Base-by-base conservation (phyloP, 2,888 invertebrate species). In the Thymelicus lineola region DNA sequence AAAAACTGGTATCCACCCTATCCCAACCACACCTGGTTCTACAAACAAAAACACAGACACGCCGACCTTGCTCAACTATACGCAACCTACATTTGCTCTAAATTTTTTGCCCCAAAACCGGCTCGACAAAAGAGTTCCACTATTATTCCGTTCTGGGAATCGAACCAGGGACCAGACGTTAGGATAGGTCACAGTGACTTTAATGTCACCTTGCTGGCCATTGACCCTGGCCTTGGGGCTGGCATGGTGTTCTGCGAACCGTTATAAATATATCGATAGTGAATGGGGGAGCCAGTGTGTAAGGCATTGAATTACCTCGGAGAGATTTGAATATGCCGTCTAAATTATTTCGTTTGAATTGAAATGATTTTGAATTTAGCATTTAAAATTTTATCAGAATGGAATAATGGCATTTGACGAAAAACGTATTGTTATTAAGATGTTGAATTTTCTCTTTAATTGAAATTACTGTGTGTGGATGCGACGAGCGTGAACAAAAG, bases 111-210 rank as follows among this genome's bases (percentile, higher is more conserved):
- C 65, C 60, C 63, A 45, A 75, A 77, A 80, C 79, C 80, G 78
- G 79, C 75, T 76, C 72, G 63, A 42, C 48, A 73, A 76, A 77
- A 76, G 77, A 75, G 77, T 79, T 79, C 79, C 80, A 81, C 83
- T 80, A 85, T 84, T 83, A 82, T 85, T 74, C 73, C 75, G 76
- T 88, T 88, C 88, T 87, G 86, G 87, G 88, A 89, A 89, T 75
- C 77, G 79, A 82, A 83, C 79, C 78, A 77, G 76, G 80, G 82
- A 79, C 67, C 81, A 76, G 73, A 73, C 76, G 76, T 79, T 79
- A 83, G 86, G 90, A 85, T 87, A 91, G 91, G 91, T 91, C 91
- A 84, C 75, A 79, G 77, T 86, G 90, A 89, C 90, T 80, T 82
- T 81, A 12, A 73, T 82, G 88, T 90, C 90, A 91, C 91, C 91